A percentile compares a stretch with the other conserved stretches of the same genome.
phyloP scores from a whole-genome alignment of 2,113 vertebrate species.

The Ictalurus furcatus region DNA sequence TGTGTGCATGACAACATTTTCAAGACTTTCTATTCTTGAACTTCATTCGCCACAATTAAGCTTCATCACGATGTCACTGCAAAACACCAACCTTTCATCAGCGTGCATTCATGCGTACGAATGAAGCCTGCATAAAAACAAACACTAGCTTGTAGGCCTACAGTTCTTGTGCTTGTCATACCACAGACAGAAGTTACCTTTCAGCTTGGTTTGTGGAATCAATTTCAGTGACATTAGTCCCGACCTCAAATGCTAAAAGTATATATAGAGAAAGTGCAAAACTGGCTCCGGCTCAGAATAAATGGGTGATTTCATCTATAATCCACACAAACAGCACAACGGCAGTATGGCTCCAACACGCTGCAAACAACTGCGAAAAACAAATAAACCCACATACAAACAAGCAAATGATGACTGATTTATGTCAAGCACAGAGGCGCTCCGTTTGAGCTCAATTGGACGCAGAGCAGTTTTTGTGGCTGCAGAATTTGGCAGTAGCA shows the following conservation, averaged over 20 bases:
- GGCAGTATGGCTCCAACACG: conserved; percentile 51
- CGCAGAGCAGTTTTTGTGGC: neutral
- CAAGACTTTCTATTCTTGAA: neutral
- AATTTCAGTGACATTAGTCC: conserved; percentile 12
- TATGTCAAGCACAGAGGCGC: conserved; percentile 23
- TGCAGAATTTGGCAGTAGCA: neutral
- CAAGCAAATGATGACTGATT: conserved; percentile 31
- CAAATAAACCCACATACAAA: conserved; percentile 38
- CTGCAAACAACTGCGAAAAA: conserved; percentile 29
- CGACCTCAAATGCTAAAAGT: neutral
- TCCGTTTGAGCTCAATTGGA: neutral
- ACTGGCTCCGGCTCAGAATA: conserved; percentile 34
- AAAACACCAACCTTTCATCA: conserved; percentile 7
- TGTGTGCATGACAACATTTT: neutral
- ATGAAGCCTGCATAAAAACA: conserved; percentile 59
- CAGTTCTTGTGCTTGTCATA: conserved; percentile 63
- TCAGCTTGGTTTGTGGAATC: neutral
- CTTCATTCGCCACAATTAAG: neutral
- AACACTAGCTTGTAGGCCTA: conserved; percentile 33
- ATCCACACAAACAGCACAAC: conserved; percentile 65
- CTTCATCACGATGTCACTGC: neutral
- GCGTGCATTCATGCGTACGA: conserved; percentile 7
- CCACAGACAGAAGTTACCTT: conserved; percentile 25
- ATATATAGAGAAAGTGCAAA: conserved; percentile 6
- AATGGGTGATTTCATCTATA: conserved; percentile 50